Conservation (phyloP, 2,113 vertebrate genomes). For the Neopipo cinnamomea region DNA sequence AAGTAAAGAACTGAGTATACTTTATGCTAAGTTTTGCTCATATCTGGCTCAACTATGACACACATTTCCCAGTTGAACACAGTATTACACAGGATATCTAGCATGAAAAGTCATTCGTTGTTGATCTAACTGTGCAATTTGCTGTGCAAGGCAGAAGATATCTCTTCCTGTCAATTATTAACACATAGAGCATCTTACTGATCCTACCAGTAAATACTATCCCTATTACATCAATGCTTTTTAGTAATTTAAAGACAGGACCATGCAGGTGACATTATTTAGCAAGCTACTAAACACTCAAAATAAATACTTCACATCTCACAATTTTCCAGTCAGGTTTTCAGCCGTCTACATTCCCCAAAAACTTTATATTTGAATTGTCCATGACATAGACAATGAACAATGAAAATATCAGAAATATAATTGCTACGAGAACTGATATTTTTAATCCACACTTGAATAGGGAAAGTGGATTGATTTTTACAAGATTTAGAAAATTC, state of each 20-base stretch:
- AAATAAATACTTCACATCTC: not conserved
- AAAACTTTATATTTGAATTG: constrained; percentile 65
- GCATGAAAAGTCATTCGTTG: not conserved
- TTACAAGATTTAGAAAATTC: constrained; percentile 66
- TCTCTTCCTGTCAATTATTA: not conserved
- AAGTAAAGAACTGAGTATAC: not conserved
- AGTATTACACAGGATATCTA: not conserved
- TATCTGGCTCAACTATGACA: not conserved
- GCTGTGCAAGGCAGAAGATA: not conserved
- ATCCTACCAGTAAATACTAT: not conserved
- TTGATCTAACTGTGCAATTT: not conserved
- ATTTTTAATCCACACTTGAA: constrained; percentile 60
- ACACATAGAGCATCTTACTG: not conserved
- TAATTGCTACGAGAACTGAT: constrained; percentile 75
- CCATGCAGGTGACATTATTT: not conserved
- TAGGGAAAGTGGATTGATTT: constrained; percentile 28
- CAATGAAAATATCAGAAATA: constrained; percentile 74
- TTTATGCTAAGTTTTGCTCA: not conserved
- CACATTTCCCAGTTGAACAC: not conserved
- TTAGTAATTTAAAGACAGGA: not conserved
- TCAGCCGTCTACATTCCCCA: constrained; percentile 55
- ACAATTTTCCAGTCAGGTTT: constrained; percentile 55
- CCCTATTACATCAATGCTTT: not conserved
- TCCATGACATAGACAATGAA: constrained; percentile 33
- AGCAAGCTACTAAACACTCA: not conserved